These are phyloP conservation scores for Ernsta delagoae DNA, from an alignment of 2,888 invertebrate species.

Conservation along the genomic window DNA sequence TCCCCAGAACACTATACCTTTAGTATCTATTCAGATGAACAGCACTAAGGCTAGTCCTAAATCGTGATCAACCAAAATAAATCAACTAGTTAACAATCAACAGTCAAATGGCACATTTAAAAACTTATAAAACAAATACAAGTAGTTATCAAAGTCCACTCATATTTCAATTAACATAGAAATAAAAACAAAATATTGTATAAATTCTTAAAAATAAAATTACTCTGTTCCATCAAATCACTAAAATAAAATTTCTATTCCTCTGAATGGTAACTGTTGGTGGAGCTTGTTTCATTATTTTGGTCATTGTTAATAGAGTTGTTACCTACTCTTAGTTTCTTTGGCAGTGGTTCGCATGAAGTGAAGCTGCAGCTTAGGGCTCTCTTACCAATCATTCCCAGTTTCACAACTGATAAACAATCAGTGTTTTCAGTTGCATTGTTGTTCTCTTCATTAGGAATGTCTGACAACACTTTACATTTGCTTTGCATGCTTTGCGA, in stretches of 20 bases:
- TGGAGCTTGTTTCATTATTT: slow-evolving; percentile 62
- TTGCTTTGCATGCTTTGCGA: slow-evolving; percentile 50
- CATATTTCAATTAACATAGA: neutral
- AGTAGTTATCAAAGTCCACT: neutral
- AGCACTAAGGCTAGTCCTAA: neutral
- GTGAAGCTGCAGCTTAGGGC: slow-evolving; percentile 60
- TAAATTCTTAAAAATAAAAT: slow-evolving; percentile 8
- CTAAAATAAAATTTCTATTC: slow-evolving; percentile 1
- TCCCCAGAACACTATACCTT: neutral
- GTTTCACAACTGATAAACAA: slow-evolving; percentile 47
- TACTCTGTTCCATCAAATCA: neutral
- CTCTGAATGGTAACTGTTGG: slow-evolving; percentile 39
- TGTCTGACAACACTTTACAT: slow-evolving; percentile 51
- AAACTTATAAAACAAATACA: neutral
- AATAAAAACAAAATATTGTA: slow-evolving; percentile 1
- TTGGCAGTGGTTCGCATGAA: slow-evolving; percentile 68
- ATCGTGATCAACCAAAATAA: neutral
- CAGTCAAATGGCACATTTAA: slow-evolving; percentile 1
- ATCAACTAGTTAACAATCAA: slow-evolving; percentile 1
- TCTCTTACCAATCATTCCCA: slow-evolving; percentile 62
- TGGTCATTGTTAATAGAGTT: slow-evolving; percentile 43
- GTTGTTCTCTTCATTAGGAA: slow-evolving; percentile 62
- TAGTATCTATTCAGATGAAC: neutral
- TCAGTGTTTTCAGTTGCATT: slow-evolving; percentile 45
- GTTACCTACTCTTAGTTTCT: slow-evolving; percentile 57